These are phyloP conservation scores for Lycopodina hypogea DNA, from an alignment of 37 sponge, comb jelly and placozoan species.

Conservation along the genomic window DNA sequence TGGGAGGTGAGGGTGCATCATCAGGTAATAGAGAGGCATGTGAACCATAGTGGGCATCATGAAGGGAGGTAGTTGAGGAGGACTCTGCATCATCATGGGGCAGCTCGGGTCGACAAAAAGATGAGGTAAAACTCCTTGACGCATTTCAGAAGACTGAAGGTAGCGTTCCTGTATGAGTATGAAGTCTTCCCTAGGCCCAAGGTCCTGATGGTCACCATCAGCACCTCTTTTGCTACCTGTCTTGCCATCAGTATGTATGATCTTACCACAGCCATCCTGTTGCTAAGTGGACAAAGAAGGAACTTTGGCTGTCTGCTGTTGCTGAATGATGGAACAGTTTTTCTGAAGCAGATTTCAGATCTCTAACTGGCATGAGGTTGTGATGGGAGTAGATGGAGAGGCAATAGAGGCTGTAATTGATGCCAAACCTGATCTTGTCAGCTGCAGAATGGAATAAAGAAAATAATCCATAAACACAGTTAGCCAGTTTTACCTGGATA, in stretches of 20 bases:
- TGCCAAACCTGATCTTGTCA: background rate
- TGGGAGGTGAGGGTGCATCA: background rate
- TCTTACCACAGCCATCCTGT: too few relatives aligned
- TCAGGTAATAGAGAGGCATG: background rate
- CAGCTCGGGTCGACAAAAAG: background rate
- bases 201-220: too few relatives aligned
- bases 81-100: constrained; percentile 7
- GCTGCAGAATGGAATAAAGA: background rate
- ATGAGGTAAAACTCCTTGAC: background rate
- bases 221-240: background rate
- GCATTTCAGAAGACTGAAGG: background rate
- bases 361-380: background rate
- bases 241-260: too few relatives aligned
- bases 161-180: background rate
- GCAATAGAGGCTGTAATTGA: constrained; percentile 8
- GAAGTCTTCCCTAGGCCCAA: background rate
- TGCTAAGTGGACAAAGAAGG: too few relatives aligned
- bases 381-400: background rate
- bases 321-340: background rate
- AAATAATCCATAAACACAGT: too few relatives aligned
- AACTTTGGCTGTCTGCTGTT: too few relatives aligned
- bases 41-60: background rate
- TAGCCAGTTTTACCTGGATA: too few relatives aligned
- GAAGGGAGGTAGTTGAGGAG: background rate
- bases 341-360: background rate